Evolutionary conservation across 2,113 vertebrate genomes (phyloP), one percentile per base, ranked within the genome.

Genomic region (Erythrolamprus reginae): DNA sequence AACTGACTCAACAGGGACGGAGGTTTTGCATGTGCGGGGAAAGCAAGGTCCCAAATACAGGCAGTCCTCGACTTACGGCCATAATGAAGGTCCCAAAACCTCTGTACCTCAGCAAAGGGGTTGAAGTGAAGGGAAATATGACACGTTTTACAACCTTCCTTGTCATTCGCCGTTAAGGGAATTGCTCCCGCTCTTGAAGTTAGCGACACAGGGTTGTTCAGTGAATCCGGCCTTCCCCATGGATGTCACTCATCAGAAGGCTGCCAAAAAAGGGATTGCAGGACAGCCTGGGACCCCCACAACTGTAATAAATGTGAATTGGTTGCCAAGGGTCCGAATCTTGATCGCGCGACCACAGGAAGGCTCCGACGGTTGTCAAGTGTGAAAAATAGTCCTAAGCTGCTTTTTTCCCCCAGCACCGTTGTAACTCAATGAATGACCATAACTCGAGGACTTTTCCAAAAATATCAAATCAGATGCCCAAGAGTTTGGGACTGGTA

Each of bases 181-280:
- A 61, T 61, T 10, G 21, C 24, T 8, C 21, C 21, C 2, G 55
- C 9, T 24, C 6, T 23, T 56, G 45, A 24, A 58, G 24, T 10
- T 26, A 58, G 55, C 2, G 24, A 26, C 28, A 1, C 58, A n/a
- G n/a, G 26, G 26, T 13, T 1, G 26, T 61, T n/a, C 28, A n/a
- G 12, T 2, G 58, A n/a, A n/a, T n/a, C 24, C 0, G 3, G 9
- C 24, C 3, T 2, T 3, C 56, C 56, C 8, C 55, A 0, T 26
- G 9, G 55, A 58, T 9, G 3, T 58, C 3, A 24, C 55, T 56
- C 7, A 2, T 26, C 24, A 26, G 7, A 3, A 56, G 24, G 24
- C 10, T 9, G 9, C 24, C 45, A 45, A 58, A 58, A 58, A 15
- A 2, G 8, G 55, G 8, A 56, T 61, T 1, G 8, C 1, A 4